Conservation (phyloP, 2,113 vertebrate species). For the Limnothrissa miodon region DNA sequence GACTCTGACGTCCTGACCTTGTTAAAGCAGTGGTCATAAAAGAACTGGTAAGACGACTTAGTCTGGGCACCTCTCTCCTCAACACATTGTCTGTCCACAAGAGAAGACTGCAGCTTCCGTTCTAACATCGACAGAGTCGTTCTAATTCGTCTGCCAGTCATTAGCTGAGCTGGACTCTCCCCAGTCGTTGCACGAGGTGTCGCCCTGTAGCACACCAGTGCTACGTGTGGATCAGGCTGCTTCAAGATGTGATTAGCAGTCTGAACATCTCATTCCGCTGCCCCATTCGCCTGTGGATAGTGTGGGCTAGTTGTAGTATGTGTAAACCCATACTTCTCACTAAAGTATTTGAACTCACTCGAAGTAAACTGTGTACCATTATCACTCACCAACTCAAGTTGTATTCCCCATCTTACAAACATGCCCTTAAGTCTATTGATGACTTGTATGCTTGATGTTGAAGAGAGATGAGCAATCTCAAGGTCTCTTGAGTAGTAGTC, state of each 20-base stretch:
- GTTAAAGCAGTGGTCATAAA: too few species aligned
- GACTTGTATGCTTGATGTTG: neutral
- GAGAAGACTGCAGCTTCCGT: too few species aligned
- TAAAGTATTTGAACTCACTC: neutral
- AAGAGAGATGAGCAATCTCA: neutral
- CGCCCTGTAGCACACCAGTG: neutral
- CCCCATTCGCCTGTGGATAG: neutral
- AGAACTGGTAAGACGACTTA: too few species aligned
- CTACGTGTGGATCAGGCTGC: neutral
- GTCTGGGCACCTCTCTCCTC: too few species aligned
- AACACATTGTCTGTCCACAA: too few species aligned
- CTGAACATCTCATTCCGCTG: neutral
- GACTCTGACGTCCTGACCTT: too few species aligned
- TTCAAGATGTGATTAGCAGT: neutral
- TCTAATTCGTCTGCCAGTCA: too few species aligned
- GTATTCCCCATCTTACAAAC: too few species aligned
- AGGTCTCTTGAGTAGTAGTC: neutral
- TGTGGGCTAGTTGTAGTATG: neutral
- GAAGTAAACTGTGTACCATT: neutral
- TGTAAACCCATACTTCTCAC: neutral
- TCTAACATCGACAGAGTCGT: too few species aligned
- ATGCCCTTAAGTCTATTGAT: too few species aligned
- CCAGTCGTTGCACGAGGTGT: neutral
- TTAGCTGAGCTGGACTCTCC: too few species aligned
- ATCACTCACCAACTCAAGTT: neutral